These are phyloP conservation scores for Mimas tiliae DNA, from an alignment of 2,888 invertebrate genomes.

Conservation along the genomic window DNA sequence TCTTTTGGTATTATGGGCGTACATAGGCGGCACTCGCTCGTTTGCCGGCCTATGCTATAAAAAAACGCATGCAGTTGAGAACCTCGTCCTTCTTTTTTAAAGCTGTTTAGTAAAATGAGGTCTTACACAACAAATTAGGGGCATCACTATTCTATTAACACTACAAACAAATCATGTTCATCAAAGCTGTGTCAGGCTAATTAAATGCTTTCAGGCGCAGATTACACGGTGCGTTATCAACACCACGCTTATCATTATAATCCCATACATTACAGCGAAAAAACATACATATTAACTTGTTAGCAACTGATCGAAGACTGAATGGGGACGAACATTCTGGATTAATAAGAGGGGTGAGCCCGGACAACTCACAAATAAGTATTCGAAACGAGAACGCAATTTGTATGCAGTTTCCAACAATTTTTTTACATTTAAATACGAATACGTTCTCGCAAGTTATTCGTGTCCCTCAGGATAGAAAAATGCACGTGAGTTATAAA, in stretches of 20 bases:
- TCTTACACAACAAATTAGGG: background rate
- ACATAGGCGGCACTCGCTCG: too few relatives aligned
- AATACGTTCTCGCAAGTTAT: too few relatives aligned
- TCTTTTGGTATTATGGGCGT: too few relatives aligned
- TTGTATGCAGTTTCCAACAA: too few relatives aligned
- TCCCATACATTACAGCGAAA: slow-evolving; percentile 26
- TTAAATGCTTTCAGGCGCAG: slow-evolving; percentile 29
- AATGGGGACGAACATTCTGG: slow-evolving; percentile 12
- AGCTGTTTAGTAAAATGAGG: background rate
- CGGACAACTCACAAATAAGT: too few relatives aligned
- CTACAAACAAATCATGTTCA: slow-evolving; percentile 13
- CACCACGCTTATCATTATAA: slow-evolving; percentile 19
- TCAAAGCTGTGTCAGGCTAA: slow-evolving; percentile 20
- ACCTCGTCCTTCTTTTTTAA: too few relatives aligned
- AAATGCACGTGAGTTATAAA: too few relatives aligned
- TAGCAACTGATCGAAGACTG: slow-evolving; percentile 15
- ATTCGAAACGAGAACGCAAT: too few relatives aligned
- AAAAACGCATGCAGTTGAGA: too few relatives aligned
- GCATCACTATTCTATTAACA: slow-evolving; percentile 21
- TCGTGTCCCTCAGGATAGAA: too few relatives aligned
- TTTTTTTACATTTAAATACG: too few relatives aligned
- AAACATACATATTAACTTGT: slow-evolving; percentile 26
- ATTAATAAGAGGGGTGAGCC: background rate
- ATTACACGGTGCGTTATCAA: slow-evolving; percentile 26
- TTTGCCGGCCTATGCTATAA: too few relatives aligned